Base-by-base conservation (phyloP, 2,113 vertebrate genomes). In the Megaleporinus macrocephalus region DNA sequence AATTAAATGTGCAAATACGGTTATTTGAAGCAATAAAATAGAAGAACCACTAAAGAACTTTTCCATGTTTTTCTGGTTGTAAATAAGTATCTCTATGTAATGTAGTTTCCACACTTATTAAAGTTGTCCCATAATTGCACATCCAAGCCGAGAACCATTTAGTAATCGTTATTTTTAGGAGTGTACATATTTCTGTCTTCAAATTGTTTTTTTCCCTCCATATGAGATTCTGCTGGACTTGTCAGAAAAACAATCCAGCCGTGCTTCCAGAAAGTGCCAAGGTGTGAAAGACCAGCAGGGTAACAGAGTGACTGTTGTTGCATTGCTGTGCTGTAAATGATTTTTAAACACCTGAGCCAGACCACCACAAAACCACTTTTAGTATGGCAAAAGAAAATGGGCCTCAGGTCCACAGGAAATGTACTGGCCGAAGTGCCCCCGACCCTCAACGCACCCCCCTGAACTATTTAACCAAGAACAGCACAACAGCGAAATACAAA, bases 271-370 rank as follows among this genome's bases (percentile, higher is more conserved):
- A 79, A 24, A 44, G 11, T 51, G 44, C 47, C 51, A 57, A 24
- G 49, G n/a, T 59, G 33, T 59, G 22, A 79, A 79, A 79, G 18
- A 79, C 30, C 36, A 53, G 36, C n/a, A 59, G 24, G 57, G 68
- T 41, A 72, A 49, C 29, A 51, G 57, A 61, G 69, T 51, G 71
- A 51, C 26, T 57, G 22, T 73, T 63, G 69, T 73, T 51, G 55
- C 26, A 15, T 16, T 73, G 71, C 79, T 73, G 69, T 30, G 69
- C 70, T 41, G 15, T 22, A 27, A 5, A 20, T 41, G 90, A 89
- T 91, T 91, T 91, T 91, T 91, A 92, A 90, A 89, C 89, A 88
- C 88, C 90, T 33, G 27, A 74, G 82, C 82, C 88, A 82, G 84
- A 47, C 76, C 24, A 83, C 79, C 88, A 88, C 75, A 83, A 84